Base-by-base conservation (phyloP, 2,888 invertebrate species). In the Diarsia brunnea region DNA sequence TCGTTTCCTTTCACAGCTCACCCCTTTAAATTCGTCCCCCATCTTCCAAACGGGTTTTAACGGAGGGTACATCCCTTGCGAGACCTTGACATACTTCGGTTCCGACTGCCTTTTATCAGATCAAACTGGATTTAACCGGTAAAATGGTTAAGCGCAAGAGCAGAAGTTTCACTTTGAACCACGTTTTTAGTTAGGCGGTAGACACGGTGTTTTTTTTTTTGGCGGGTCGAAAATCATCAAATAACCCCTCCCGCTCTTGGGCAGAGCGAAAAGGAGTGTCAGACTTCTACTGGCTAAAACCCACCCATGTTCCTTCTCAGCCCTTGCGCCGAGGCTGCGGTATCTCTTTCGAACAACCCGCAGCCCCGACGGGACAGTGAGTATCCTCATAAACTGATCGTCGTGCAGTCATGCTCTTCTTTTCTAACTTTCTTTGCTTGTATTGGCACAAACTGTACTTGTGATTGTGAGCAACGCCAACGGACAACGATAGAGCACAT, bases 11-110 rank as follows among this genome's bases (percentile, higher is more conserved):
- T 71, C 73, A 82, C 4, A 66, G 1, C 11, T 38, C 61, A 66
- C 77, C 82, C 85, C 82, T 82, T 67, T 65, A 49, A 51, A 70
- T 49, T n/a, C 68, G 70, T 69, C 77, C 85, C 84, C 85, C 78
- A 68, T 73, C 71, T 79, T 27, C 2, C 16, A 21, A 85, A 73
- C 76, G 75, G 38, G 72, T 84, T 70, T 19, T 8, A 21, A 71
- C 65, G 65, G 65, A 77, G 85, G 82, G 82, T 55, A 73, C 27
- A 71, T 73, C 68, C 82, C 85, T 63, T 45, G 60, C 31, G 58
- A n/a, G 73, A 83, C 82, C 82, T 83, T 83, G 82, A 85, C 82
- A 81, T 45, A 85, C n/a, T 85, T 85, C 1, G 65, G 19, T 81
- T 51, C 65, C 51, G 75, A 67, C 70, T 69, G 82, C 63, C 72